Conservation (phyloP, 2,888 invertebrate genomes). For the Acleris holmiana region DNA sequence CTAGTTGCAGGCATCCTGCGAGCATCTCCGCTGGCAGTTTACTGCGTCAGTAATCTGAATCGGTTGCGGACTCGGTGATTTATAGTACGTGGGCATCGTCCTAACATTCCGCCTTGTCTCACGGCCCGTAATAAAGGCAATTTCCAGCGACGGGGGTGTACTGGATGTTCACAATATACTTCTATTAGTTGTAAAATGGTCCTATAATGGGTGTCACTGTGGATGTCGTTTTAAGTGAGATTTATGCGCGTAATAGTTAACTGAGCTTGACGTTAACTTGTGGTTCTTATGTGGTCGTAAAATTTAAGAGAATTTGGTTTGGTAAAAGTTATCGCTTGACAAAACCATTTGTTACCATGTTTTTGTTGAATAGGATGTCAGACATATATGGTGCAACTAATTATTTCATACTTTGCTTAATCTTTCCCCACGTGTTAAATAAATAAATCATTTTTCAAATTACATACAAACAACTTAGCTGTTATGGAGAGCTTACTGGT, state of each 20-base stretch:
- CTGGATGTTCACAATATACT: conserved; percentile 45
- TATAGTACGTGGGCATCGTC: conserved; percentile 69
- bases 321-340: neutral
- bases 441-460: conserved; percentile 3
- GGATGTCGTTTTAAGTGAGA: conserved; percentile 41
- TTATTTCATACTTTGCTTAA: conserved; percentile 12
- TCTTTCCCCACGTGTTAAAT: conserved; percentile 1
- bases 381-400: neutral
- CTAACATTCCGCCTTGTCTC: conserved; percentile 65
- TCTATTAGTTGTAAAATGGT: conserved; percentile 43
- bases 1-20: conserved; percentile 37
- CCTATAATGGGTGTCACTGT: conserved; percentile 44
- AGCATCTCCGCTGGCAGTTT: conserved; percentile 49
- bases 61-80: conserved; percentile 75
- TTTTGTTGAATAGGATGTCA: neutral
- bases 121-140: conserved; percentile 68
- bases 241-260: conserved; percentile 32
- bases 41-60: conserved; percentile 73
- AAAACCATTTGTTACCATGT: neutral
- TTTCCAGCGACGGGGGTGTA: conserved; percentile 59
- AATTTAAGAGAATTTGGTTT: conserved; percentile 4
- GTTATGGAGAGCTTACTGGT: conserved; percentile 9
- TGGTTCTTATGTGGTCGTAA: conserved; percentile 5
- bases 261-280: conserved; percentile 9
- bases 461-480: conserved; percentile 7